Base-by-base conservation (phyloP, 2,888 invertebrate species). In the Reticulitermes lucifugus region DNA sequence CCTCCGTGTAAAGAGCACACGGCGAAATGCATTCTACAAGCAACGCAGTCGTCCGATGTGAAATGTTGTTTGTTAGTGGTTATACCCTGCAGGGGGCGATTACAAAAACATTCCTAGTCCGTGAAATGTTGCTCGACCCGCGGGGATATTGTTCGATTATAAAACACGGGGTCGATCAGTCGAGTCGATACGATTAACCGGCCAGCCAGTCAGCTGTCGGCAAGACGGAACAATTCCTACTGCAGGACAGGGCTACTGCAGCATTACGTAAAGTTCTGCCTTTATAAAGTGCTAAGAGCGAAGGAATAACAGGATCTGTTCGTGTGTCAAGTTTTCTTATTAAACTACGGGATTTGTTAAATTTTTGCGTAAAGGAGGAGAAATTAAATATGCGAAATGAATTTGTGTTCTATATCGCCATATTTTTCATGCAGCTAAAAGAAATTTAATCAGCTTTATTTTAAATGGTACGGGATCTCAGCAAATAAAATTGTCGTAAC, bases 111-210 rank as follows among this genome's bases (percentile, higher is more conserved):
- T 65, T 81, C 70, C 81, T 81, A 70, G 43, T 81, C 81, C 70
- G 70, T 81, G 81, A 81, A 81, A 81, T 81, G 81, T 81, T 81
- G 81, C 81, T 43, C 70, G 25, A 81, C 81, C 81, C n/a, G 81
- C 70, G 81, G 81, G 81, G 81, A 81, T 70, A 81, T 81, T 65
- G 81, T 70, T 81, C 70, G 65, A 81, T 81, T 81, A 81, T 81
- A 81, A 81, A 81, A 81, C 81, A 81, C 22, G 59, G 81, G 77
- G 65, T 81, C 81, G 81, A 81, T 81, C 81, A 81, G 81, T 35
- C n/a, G 35, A 81, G 81, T 59, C 81, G 81, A 81, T 81, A 81
- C 81, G 81, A 81, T 81, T 81, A 81, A 81, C 81, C 81, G 81
- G 46, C 81, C 46, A 43, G 70, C 46, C 70, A 70, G 10, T 46